Base-by-base conservation (phyloP, 2,113 vertebrate genomes). In the Synodontis membranacea region DNA sequence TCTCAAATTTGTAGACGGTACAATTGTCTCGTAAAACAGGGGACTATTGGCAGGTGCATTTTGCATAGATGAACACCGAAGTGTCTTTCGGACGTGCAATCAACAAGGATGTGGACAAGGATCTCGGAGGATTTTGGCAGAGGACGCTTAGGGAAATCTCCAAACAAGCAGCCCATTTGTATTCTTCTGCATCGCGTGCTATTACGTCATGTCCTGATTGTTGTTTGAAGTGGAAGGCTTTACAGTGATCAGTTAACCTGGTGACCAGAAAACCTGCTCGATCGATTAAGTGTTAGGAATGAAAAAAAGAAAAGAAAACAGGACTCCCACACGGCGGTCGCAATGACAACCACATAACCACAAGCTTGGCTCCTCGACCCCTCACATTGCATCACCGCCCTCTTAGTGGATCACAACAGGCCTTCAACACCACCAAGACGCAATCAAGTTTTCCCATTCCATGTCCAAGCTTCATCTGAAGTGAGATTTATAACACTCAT, bases 401-500 rank as follows among this genome's bases (percentile, higher is more conserved):
- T 83, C 74, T 86, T 86, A 80, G 80, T 78, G 84, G 58, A 86
- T 82, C 62, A 31, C 62, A 66, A 39, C 85, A 75, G 70, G 54
- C 78, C 72, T 79, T 86, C 75, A 64, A 76, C 66, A 75, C 79
- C 48, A 60, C 80, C 68, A 78, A 82, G 85, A 85, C 21, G 34
- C 44, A 72, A 86, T 83, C 84, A 70, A 75, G 15, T 86, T 88
- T 87, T 74, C 74, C 88, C 42, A 64, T 21, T 80, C 80, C n/a
- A 46, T 82, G 60, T 84, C 84, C 86, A 86, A 82, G 50, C 84
- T 44, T 83, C 56, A 79, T 87, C 66, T 62, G 66, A 80, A 84
- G 83, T 85, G 82, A 84, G 81, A 86, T 87, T 87, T 90, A 86
- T 88, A 84, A 88, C 79, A 82, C 92, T 88, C 90, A 58, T 34